Percentiles rank a stretch among this genome's conserved stretches.
These are phyloP conservation scores for Drosophila melanosoma DNA, from an alignment of 2,888 invertebrate genomes.

Conservation along the genomic window DNA sequence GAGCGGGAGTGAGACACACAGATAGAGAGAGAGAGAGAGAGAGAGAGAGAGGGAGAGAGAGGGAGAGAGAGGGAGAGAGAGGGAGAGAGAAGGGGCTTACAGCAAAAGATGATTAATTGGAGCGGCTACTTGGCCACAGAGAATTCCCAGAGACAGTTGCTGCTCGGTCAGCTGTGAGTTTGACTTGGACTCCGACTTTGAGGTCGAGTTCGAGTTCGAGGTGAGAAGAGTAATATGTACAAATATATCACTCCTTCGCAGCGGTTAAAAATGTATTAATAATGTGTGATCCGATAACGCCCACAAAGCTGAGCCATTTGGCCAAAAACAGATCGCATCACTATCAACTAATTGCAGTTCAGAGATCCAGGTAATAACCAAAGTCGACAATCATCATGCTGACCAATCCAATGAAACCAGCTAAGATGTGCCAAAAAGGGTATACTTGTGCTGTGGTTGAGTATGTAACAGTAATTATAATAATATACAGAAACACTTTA, in stretches of 20 bases:
- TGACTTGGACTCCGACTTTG: not conserved
- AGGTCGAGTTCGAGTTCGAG: conserved; percentile 32
- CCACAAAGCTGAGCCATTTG: conserved; percentile 31
- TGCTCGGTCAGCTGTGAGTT: conserved; percentile 28
- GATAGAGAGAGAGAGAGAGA: not conserved
- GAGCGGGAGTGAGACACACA: not conserved
- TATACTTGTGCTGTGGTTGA: not conserved
- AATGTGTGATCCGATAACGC: conserved; percentile 71
- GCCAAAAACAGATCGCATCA: conserved; percentile 2
- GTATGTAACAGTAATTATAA: not conserved
- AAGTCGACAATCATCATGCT: conserved; percentile 1
- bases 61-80: not conserved
- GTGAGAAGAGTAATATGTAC: conserved; percentile 80
- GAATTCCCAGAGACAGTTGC: conserved; percentile 41
- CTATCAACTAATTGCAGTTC: conserved; percentile 35
- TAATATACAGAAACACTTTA: not conserved
- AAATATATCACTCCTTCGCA: conserved; percentile 79
- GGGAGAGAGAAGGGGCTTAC: not conserved
- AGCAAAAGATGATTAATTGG: conserved; percentile 70
- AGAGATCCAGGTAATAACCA: conserved; percentile 8
- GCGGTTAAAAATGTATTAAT: conserved; percentile 76
- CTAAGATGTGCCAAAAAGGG: not conserved
- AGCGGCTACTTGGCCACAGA: conserved; percentile 58
- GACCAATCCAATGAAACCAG: conserved; percentile 51
- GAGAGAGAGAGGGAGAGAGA: not conserved